Base-by-base conservation (phyloP, 1,140 invertebrate genomes). In the Pseudomyrmex concolor region DNA sequence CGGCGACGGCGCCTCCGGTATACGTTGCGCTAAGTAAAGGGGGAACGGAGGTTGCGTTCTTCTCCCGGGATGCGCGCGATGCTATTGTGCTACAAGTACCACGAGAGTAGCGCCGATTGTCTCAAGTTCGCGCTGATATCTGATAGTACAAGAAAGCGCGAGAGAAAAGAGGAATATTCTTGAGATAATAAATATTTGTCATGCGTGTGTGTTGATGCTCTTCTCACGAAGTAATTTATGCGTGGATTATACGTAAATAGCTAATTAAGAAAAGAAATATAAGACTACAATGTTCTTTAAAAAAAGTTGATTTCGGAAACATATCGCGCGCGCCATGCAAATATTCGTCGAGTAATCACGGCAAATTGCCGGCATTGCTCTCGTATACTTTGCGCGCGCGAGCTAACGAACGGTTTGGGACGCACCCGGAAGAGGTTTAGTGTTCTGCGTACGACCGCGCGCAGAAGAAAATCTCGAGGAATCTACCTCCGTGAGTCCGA, bases 271-370 rank as follows among this genome's bases (percentile, higher is more conserved):
- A n/a, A 57, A 57, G 8, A n/a, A 5, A 48, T 10, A 19, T n/a
- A 17, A 59, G n/a, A 19, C 25, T 25, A n/a, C 2, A 45, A 4
- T 43, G 9, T 2, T 71, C 15, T 9, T 34, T 34, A 5, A 34
- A 34, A 34, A 19, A 10, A 59, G 34, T 7, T 17, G 55, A 54
- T 80, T 80, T 80, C 22, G 67, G 22, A 59, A 71, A 48, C n/a
- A 13, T 5, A 68, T 13, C 19, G 64, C 43, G 43, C 7, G 15
- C 43, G 54, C 25, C 63, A 63, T 59, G 55, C 66, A 59, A 70
- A 80, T 71, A 80, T 80, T 80, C 76, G 76, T 80, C 66, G 76
- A 80, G 76, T 80, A 80, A 80, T 80, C 76, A 48, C 66, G 54
- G 76, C 45, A 80, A 80, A 80, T 80, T 80, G 76, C 76, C 76